phyloP scores from a whole-genome alignment of 64 coral and sea anemone genomes.

The Pocillopora verrucosa region DNA sequence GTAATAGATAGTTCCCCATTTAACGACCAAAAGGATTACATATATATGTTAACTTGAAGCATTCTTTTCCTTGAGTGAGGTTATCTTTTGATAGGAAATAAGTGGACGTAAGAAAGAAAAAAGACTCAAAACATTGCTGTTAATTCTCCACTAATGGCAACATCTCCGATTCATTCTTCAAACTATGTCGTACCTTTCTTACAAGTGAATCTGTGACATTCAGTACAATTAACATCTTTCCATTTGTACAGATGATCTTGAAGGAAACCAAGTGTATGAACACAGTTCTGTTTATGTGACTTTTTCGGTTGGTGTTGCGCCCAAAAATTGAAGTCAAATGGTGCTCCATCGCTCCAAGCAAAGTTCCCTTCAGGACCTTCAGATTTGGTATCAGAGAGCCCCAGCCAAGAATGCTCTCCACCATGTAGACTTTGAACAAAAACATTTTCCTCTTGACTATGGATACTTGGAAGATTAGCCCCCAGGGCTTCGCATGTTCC shows the following conservation, averaged over 20 bases:
- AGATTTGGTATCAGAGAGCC: neutral
- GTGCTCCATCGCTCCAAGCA: neutral
- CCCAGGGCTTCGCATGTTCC: neutral
- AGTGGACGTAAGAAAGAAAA: too few species aligned
- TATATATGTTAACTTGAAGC: too few species aligned
- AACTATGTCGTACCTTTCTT: too few species aligned
- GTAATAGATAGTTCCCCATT: too few species aligned
- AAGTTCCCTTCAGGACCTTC: too few species aligned
- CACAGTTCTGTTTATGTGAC: conserved; percentile 31
- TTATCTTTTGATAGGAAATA: too few species aligned
- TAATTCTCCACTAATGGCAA: too few species aligned
- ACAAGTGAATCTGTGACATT: conserved; percentile 12
- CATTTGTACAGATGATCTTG: conserved; percentile 36
- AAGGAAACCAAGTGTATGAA: conserved; percentile 12
- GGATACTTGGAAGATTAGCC: conserved; percentile 28
- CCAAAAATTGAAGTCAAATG: conserved; percentile 50
- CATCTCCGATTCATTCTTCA: too few species aligned
- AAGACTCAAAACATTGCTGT: too few species aligned
- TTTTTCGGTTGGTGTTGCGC: conserved; percentile 4
- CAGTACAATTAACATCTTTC: conserved; percentile 37
- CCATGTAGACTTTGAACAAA: conserved; percentile 34
- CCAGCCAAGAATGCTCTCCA: conserved; percentile 44
- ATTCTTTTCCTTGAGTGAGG: too few species aligned
- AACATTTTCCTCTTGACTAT: conserved; percentile 38
- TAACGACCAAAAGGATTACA: too few species aligned